These are phyloP conservation scores for Anolis carolinensis DNA, from an alignment of 2,113 vertebrate genomes.

Conservation along the genomic window DNA sequence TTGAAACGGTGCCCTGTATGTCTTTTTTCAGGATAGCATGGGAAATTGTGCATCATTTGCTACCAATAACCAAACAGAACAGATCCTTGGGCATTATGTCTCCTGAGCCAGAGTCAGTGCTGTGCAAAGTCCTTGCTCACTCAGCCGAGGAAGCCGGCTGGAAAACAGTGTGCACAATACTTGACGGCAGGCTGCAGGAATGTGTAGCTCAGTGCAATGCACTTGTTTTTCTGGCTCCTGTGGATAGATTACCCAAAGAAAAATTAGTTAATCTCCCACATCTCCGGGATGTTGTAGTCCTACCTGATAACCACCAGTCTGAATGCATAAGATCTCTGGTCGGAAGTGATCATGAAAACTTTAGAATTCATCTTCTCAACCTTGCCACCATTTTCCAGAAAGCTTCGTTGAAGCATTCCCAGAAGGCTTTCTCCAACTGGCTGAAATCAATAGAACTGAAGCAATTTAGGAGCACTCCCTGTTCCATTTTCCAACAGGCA, in stretches of 20 bases:
- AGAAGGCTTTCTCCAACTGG: constrained; percentile 71
- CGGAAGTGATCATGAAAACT: constrained; percentile 62
- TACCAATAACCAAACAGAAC: constrained; percentile 64
- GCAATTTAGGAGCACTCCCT: constrained; percentile 13
- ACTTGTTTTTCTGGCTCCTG: constrained; percentile 79
- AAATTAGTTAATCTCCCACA: constrained; percentile 36
- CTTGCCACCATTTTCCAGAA: constrained; percentile 77
- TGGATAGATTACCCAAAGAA: constrained; percentile 51
- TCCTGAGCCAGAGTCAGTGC: constrained; percentile 69
- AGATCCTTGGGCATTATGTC: constrained; percentile 77
- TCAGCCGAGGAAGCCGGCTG: constrained; percentile 79
- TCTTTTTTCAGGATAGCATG: constrained; percentile 84
- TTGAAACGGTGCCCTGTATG: constrained; percentile 79
- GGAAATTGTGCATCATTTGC: constrained; percentile 75
- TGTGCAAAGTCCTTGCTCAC: constrained; percentile 75
- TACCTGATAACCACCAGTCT: constrained; percentile 67
- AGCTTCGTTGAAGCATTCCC: constrained; percentile 71
- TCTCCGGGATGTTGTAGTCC: constrained; percentile 75
- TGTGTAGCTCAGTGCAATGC: constrained; percentile 63
- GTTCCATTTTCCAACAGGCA: constrained; percentile 51
- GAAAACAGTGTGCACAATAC: constrained; percentile 66
- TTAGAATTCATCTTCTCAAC: constrained; percentile 72
- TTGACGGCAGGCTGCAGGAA: background rate
- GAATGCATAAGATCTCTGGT: constrained; percentile 39
- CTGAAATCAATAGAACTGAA: constrained; percentile 71